Evolutionary conservation across 2,888 invertebrate species (phyloP), one percentile per base, ranked within the genome.

Genomic region (Elmis aenea): DNA sequence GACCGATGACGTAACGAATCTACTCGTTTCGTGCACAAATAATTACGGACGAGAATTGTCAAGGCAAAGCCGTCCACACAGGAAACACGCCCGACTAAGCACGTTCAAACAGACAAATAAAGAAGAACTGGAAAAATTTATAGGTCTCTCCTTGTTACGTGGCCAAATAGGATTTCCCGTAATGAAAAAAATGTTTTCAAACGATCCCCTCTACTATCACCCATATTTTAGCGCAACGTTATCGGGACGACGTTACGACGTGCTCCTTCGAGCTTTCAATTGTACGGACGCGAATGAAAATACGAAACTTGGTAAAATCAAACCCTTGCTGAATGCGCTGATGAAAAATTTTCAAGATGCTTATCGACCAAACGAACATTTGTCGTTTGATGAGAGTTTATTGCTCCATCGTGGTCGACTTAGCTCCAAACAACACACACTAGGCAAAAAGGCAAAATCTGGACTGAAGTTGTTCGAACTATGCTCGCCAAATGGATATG

Each of bases 381-480:
- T 43, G 33, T 44, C 41, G 24, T 43, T 43, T 32, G 40, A 43
- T 33, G 40, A 43, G 36, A 36, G 32, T 36, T 42, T 43, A 36
- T 42, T 43, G 27, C 36, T 42, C 41, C 42, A 41, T 42, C 40
- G 40, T 27, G 40, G 40, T 36, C 35, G 39, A 29, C 39, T 39
- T 39, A 28, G 15, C 15, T 28, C 13, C 28, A 28, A 15, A 18
- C 13, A 28, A n/a, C n/a, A n/a, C n/a, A n/a, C n/a, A n/a, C n/a
- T n/a, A 20, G 28, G 34, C 30, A 42, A 45, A 45, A 39, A 39
- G 32, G 45, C 45, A 30, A 45, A 40, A 38, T 45, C 39, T 33
- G 42, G 45, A 27, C 35, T 45, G 35, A 45, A 44, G 40, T 45
- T n/a, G n/a, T n/a, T n/a, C n/a, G n/a, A n/a, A n/a, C n/a, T 44